phyloP scores from a whole-genome alignment of 2,113 vertebrate species.

The Petrocephalus zakoni region DNA sequence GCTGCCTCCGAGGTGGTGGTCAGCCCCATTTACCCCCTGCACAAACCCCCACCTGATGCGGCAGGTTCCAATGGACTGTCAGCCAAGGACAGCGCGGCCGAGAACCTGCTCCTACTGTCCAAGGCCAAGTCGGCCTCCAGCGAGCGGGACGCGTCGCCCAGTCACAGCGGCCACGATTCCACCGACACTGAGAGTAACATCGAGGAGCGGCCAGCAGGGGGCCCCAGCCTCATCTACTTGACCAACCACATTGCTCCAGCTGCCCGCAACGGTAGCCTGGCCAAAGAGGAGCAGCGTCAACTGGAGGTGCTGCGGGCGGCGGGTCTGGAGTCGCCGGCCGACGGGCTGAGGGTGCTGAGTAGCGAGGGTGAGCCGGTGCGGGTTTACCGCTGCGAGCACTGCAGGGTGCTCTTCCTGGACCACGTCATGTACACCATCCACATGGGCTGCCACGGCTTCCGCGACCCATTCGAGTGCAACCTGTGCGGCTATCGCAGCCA shows the following conservation, averaged over 20 bases:
- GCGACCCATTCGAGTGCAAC: slow-evolving; percentile 96
- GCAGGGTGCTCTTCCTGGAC: slow-evolving; percentile 92
- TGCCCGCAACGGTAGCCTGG: slow-evolving; percentile 67
- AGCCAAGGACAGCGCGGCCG: slow-evolving; percentile 82
- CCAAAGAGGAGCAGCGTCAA: slow-evolving; percentile 86
- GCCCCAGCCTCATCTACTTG: slow-evolving; percentile 86
- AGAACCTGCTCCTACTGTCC: slow-evolving; percentile 89
- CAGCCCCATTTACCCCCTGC: slow-evolving; percentile 76
- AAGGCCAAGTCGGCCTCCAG: slow-evolving; percentile 87
- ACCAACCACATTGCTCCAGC: slow-evolving; percentile 84
- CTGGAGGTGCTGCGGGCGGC: slow-evolving; percentile 74
- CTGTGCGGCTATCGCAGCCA: slow-evolving; percentile 95
- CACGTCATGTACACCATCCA: slow-evolving; percentile 99
- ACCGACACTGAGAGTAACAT: slow-evolving; percentile 95
- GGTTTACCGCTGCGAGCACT: slow-evolving; percentile 88
- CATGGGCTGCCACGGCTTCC: slow-evolving; percentile 98
- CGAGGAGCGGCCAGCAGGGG: slow-evolving; percentile 64
- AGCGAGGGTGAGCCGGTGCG: slow-evolving; percentile 79
- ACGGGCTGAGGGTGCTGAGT: slow-evolving; percentile 83
- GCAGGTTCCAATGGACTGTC: slow-evolving; percentile 58
- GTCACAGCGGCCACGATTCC: slow-evolving; percentile 93
- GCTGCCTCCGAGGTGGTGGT: slow-evolving; percentile 73
- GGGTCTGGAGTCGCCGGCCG: slow-evolving; percentile 67
- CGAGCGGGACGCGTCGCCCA: slow-evolving; percentile 86
- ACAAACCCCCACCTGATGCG: slow-evolving; percentile 68